Percentiles rank a stretch among this genome's conserved stretches.
Evolutionary conservation across 1,140 invertebrate genomes (phyloP).

Genomic region (Batillaria attramentaria): DNA sequence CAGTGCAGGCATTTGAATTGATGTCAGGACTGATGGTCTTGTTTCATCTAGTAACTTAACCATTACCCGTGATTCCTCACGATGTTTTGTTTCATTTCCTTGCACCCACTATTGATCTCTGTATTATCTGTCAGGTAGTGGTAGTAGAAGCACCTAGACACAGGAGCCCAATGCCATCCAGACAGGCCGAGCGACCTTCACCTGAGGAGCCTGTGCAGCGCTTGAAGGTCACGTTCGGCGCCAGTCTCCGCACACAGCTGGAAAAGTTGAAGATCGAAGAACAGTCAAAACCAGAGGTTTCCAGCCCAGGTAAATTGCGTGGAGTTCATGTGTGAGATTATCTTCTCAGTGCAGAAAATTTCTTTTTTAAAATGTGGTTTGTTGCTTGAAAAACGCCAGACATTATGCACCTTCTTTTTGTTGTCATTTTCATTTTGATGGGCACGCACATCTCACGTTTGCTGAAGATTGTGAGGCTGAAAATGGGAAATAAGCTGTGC

Average conservation of each 20-base stretch:
- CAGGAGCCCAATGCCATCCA: constrained; percentile 39
- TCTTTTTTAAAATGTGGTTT: background rate
- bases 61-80: background rate
- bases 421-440: background rate
- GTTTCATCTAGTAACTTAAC: no score
- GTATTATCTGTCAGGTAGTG: constrained; percentile 35
- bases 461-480: constrained; percentile 8
- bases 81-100: background rate
- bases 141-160: constrained; percentile 41
- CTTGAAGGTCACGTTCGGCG: constrained; percentile 66
- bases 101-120: background rate
- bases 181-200: constrained; percentile 77
- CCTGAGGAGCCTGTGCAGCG: constrained; percentile 63
- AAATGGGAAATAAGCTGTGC: no score
- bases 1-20: no score
- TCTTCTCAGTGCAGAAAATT: no score
- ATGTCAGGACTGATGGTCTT: no score
- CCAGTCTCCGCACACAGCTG: constrained; percentile 68
- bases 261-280: constrained; percentile 66
- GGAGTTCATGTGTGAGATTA: constrained; percentile 5
- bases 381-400: background rate
- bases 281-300: background rate
- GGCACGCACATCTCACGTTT: background rate
- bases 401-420: constrained; percentile 1
- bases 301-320: constrained; percentile 21